Conservation (phyloP, 2,113 vertebrate genomes). For the Catharus fuscescens region DNA sequence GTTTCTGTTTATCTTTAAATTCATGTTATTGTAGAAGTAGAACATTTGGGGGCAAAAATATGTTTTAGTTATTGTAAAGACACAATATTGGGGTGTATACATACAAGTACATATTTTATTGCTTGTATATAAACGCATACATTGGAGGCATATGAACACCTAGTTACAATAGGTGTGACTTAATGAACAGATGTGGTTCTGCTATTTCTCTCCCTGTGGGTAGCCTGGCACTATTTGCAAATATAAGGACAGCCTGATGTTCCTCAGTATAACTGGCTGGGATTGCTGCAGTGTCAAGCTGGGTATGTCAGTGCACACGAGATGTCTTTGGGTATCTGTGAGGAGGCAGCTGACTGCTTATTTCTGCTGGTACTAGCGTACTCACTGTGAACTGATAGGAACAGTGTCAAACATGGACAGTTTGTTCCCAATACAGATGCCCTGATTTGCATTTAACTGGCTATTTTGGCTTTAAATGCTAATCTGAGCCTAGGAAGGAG, state of each 20-base stretch:
- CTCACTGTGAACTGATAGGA: neutral
- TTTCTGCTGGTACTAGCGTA: neutral
- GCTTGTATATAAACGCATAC: neutral
- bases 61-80: neutral
- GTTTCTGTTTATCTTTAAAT: neutral
- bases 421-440: neutral
- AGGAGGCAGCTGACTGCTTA: neutral
- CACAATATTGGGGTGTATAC: neutral
- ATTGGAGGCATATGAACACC: neutral
- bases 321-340: neutral
- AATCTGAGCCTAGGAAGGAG: neutral
- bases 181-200: neutral
- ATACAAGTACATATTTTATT: neutral
- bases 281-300: neutral
- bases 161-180: neutral
- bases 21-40: neutral
- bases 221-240: neutral
- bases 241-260: neutral
- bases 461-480: conserved; percentile 21
- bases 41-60: neutral
- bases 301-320: neutral
- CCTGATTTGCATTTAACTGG: conserved; percentile 4
- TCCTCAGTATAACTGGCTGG: neutral
- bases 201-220: neutral
- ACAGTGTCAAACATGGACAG: neutral